Evolutionary conservation across 92 coral and sea anemone species (phyloP).

Genomic region (Epizoanthus illoricatus): DNA sequence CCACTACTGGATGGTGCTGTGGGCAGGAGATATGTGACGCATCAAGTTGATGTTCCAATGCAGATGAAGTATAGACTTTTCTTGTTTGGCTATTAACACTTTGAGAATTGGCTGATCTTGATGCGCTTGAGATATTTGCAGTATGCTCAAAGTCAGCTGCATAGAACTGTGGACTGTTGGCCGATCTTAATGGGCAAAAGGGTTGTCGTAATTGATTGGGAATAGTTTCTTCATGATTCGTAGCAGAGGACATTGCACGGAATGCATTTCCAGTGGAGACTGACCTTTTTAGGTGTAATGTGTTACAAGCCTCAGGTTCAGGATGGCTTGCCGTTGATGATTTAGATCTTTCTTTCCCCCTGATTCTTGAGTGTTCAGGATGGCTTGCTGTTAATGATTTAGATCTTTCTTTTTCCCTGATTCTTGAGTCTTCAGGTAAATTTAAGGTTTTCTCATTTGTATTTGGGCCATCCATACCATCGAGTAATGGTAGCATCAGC

Average conservation of each 20-base stretch:
- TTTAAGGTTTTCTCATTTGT: background rate
- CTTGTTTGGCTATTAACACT: background rate
- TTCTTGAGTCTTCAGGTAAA: background rate
- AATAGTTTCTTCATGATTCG: background rate
- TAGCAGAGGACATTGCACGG: background rate
- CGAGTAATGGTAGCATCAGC: background rate
- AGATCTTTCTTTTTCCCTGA: background rate
- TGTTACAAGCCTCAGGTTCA: background rate
- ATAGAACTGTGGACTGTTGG: background rate
- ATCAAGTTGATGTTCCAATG: background rate
- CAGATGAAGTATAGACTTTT: background rate
- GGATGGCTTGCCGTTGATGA: background rate
- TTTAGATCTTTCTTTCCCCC: background rate
- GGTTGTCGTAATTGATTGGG: background rate
- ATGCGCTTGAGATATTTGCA: background rate
- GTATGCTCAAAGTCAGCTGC: background rate
- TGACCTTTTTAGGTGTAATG: background rate
- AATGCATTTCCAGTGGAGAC: constrained; percentile 1
- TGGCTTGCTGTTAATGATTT: background rate
- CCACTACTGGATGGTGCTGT: background rate
- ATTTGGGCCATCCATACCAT: background rate
- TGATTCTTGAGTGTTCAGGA: background rate
- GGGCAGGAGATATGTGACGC: background rate
- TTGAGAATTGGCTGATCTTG: background rate
- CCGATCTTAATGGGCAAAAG: background rate